Evolutionary conservation across 2,113 vertebrate genomes (phyloP), one percentile per base, ranked within the genome.

Genomic region (Dascyllus trimaculatus): DNA sequence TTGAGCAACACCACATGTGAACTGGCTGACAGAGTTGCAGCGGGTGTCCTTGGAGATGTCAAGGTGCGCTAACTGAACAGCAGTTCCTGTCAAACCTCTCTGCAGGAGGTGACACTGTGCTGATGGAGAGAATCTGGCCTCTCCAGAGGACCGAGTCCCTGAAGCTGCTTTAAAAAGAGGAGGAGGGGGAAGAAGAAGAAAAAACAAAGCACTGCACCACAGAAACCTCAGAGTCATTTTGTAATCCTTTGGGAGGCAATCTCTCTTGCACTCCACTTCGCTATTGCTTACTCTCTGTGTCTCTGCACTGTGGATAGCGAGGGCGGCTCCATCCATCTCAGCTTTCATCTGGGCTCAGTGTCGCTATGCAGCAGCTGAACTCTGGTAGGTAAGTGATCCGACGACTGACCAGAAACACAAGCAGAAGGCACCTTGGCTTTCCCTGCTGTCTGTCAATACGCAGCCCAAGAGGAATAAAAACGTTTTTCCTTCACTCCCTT

Each of bases 41-140:
- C 25, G 3, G 75, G 67, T 8, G 81, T n/a, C 77, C 85, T 81
- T 72, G 79, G 71, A 85, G 84, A 81, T 66, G 81, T 78, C 67
- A 69, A 64, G 68, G 61, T 72, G 65, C n/a, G 3, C 65, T 57
- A 32, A 70, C 82, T 68, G 60, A 82, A 86, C 80, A 78, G 81
- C 57, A 71, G 66, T 59, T 85, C 73, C 80, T 84, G 78, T 81
- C 82, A 76, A 40, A 64, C 35, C 62, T 48, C 88, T 67, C 85
- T 18, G 57, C 81, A 53, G 79, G 85, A 58, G 76, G 81, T 25
- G 74, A 74, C 75, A 75, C 73, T n/a, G 11, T 19, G 67, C 85
- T 84, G 82, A 86, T 67, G 61, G 83, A 71, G 76, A 78, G 26
- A 79, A 64, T 77, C 48, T 61, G 21, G 67, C 48, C 70, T 68